Percentiles rank a stretch among this genome's conserved stretches.
Conservation (phyloP, 2,113 vertebrate genomes). For the Ciconia stormi region DNA sequence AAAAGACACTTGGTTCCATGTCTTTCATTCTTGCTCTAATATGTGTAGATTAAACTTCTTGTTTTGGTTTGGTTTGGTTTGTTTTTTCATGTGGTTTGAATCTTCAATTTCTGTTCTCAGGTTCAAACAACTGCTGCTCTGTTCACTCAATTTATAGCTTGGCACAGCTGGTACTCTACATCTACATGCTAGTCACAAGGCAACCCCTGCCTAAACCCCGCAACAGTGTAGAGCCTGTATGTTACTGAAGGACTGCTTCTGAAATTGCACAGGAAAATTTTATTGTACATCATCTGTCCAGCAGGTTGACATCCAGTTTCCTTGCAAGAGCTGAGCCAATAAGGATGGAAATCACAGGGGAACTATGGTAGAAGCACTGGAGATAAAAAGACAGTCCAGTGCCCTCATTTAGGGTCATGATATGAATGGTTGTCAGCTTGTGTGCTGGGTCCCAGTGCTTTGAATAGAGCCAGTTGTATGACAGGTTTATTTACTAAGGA, state of each 20-base stretch:
- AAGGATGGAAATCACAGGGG: background rate
- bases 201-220: background rate
- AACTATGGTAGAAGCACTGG: background rate
- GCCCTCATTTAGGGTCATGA: background rate
- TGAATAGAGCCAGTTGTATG: background rate
- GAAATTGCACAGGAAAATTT: background rate
- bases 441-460: background rate
- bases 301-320: background rate
- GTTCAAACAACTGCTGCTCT: background rate
- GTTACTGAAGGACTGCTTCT: background rate
- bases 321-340: background rate
- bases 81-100: background rate
- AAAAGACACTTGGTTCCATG: background rate
- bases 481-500: background rate
- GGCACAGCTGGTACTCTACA: background rate
- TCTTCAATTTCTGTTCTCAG: background rate
- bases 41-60: background rate
- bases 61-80: background rate
- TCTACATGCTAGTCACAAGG: background rate
- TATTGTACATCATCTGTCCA: background rate
- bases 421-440: background rate
- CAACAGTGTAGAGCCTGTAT: background rate
- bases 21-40: background rate
- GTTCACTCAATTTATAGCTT: background rate
- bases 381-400: background rate